Evolutionary conservation across 2,797 vertebrate species (phyloP).

Genomic region (Parambassis ranga): DNA sequence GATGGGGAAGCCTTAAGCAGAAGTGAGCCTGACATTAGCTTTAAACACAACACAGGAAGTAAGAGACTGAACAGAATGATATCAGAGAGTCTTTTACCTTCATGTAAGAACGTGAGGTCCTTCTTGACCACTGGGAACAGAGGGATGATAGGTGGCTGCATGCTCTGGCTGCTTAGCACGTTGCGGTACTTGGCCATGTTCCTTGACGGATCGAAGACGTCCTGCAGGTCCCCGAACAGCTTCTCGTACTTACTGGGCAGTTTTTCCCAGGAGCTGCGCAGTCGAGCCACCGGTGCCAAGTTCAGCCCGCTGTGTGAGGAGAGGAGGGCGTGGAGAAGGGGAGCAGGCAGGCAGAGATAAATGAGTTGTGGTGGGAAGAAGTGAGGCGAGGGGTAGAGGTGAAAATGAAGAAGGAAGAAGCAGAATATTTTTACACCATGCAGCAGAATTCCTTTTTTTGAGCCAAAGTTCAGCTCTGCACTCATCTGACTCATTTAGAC

Average conservation of each 20-base stretch:
- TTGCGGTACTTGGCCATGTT: constrained; percentile 99
- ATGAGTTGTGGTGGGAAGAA: constrained; percentile 14
- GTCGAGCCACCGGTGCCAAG: constrained; percentile 90
- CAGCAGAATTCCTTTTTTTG: neutral
- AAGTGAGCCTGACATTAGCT: constrained; percentile 44
- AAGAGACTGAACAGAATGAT: neutral
- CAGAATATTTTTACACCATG: neutral
- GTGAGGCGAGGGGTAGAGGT: neutral
- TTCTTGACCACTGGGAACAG: constrained; percentile 98
- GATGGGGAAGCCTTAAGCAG: constrained; percentile 43
- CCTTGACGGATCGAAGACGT: constrained; percentile 95
- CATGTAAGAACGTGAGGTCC: constrained; percentile 97
- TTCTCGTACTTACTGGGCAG: constrained; percentile 96
- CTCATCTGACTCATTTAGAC: constrained; percentile 25
- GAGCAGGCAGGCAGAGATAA: constrained; percentile 21
- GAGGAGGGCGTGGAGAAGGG: neutral
- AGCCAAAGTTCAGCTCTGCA: constrained; percentile 8
- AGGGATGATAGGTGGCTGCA: constrained; percentile 97
- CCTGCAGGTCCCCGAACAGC: constrained; percentile 93
- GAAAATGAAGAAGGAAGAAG: neutral
- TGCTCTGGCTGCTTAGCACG: constrained; percentile 95
- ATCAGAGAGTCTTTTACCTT: constrained; percentile 79
- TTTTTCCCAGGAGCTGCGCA: constrained; percentile 95
- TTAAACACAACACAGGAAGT: constrained; percentile 21
- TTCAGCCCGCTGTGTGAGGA: constrained; percentile 87